A percentile compares a stretch with the other conserved stretches of the same genome.
Evolutionary conservation across 1,140 invertebrate species (phyloP).

Genomic region (Maconellicoccus hirsutus): DNA sequence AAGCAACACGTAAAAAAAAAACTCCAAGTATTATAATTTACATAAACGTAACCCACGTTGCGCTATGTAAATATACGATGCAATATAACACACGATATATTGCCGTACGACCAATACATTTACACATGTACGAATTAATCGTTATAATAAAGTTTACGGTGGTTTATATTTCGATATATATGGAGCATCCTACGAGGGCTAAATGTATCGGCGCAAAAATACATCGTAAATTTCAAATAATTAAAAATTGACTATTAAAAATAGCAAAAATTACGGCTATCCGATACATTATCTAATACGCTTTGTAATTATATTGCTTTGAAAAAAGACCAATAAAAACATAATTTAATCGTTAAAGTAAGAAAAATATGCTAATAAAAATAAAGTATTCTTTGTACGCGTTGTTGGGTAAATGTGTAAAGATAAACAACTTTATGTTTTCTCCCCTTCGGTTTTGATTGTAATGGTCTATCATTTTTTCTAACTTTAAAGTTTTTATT

Average conservation of each 20-base stretch:
- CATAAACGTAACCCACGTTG: too few relatives aligned
- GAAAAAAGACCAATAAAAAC: constrained; percentile 2
- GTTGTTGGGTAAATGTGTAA: neutral
- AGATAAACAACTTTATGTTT: neutral
- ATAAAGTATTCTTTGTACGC: constrained; percentile 4
- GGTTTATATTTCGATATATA: too few relatives aligned
- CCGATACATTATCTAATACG: constrained; percentile 8
- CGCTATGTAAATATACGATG: too few relatives aligned
- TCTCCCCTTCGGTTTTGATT: neutral
- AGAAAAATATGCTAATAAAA: constrained; percentile 10
- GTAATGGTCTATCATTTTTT: neutral
- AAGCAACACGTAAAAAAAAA: too few relatives aligned
- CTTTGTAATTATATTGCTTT: neutral
- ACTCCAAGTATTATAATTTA: too few relatives aligned
- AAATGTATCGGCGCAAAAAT: too few relatives aligned
- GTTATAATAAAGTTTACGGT: too few relatives aligned
- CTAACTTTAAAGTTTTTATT: neutral
- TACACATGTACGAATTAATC: too few relatives aligned
- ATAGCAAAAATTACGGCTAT: neutral
- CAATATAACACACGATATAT: too few relatives aligned
- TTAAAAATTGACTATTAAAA: neutral
- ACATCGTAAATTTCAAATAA: neutral
- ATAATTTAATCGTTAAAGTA: constrained; percentile 5
- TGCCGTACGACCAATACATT: too few relatives aligned
- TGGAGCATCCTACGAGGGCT: too few relatives aligned